Conservation (phyloP, 2,797 vertebrate species). For the Protosalanx chinensis region DNA sequence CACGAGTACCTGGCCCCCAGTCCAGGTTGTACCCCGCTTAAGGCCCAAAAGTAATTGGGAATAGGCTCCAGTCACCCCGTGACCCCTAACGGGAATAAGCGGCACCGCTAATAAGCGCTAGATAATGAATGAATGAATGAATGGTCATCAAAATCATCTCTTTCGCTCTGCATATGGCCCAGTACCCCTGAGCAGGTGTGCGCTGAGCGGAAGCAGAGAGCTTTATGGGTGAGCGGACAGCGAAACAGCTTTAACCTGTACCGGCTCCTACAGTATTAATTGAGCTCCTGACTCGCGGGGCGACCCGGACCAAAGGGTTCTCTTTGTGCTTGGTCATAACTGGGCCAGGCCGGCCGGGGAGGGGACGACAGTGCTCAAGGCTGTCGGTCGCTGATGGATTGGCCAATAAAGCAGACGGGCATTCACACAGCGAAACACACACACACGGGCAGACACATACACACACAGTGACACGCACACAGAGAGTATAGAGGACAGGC, state of each 20-base stretch:
- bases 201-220: neutral
- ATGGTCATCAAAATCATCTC: no score
- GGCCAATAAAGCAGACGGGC: neutral
- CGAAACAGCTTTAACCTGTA: conserved; percentile 7
- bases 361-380: conserved; percentile 14
- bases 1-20: no score
- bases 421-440: conserved; percentile 8
- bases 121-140: no score
- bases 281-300: conserved; percentile 8
- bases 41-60: no score
- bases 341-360: conserved; percentile 9
- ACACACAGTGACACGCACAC: neutral
- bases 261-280: conserved; percentile 1
- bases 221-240: neutral
- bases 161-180: neutral
- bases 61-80: no score
- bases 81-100: no score
- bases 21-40: no score
- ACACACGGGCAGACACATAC: neutral
- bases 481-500: neutral
- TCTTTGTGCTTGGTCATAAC: conserved; percentile 12
- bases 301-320: conserved; percentile 1
- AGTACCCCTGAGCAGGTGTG: neutral
- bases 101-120: no score
- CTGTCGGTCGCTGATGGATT: conserved; percentile 16